These are phyloP conservation scores for Morpho helenor DNA, from an alignment of 2,888 invertebrate species.

Conservation along the genomic window DNA sequence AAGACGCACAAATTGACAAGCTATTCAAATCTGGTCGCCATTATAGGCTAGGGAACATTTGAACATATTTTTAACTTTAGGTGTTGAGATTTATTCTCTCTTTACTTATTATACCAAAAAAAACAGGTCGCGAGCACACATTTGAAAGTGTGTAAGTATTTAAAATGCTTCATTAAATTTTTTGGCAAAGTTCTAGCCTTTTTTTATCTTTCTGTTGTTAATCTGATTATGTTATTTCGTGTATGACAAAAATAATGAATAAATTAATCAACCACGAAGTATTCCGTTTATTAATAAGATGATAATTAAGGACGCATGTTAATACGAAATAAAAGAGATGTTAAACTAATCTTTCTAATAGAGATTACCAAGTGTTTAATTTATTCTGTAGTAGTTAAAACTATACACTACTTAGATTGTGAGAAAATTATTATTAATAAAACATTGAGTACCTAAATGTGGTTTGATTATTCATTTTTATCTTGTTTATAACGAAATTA, in stretches of 20 bases:
- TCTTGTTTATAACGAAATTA: too few species aligned
- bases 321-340: slow-evolving; percentile 28
- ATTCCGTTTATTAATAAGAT: slow-evolving; percentile 10
- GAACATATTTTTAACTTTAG: too few species aligned
- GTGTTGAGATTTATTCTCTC: too few species aligned
- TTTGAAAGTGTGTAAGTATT: too few species aligned
- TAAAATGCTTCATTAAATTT: too few species aligned
- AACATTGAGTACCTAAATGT: slow-evolving; percentile 54
- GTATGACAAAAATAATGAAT: neutral
- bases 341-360: slow-evolving; percentile 45
- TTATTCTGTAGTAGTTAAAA: slow-evolving; percentile 66
- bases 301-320: neutral
- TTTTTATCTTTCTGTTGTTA: too few species aligned
- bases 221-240: neutral
- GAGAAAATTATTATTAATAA: slow-evolving; percentile 67
- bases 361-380: slow-evolving; percentile 60
- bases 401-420: slow-evolving; percentile 73
- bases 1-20: too few species aligned
- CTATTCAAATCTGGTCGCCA: too few species aligned
- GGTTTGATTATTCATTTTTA: neutral
- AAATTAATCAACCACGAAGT: neutral
- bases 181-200: too few species aligned
- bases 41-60: too few species aligned
- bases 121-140: too few species aligned
- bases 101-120: too few species aligned